phyloP scores from a whole-genome alignment of 2,888 invertebrate species.

The Melipona beecheii region DNA sequence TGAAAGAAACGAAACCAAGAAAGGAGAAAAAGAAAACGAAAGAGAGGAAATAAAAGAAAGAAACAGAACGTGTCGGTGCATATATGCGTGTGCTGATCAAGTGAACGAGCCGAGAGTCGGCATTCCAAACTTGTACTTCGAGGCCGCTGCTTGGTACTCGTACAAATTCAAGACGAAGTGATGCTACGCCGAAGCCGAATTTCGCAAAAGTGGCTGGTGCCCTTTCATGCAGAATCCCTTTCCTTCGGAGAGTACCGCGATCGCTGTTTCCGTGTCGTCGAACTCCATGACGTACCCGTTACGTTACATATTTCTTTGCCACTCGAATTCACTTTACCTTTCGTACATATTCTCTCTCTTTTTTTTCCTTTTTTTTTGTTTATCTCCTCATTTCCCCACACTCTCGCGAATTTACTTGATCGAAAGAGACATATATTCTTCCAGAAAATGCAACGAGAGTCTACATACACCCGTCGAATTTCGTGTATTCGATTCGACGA shows the following conservation, averaged over 20 bases:
- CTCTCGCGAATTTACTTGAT: neutral
- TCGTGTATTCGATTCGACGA: neutral
- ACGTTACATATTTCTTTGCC: neutral
- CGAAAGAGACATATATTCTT: neutral
- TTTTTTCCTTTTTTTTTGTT: too few species aligned
- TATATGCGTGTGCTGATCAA: slow-evolving; percentile 72
- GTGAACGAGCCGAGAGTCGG: slow-evolving; percentile 61
- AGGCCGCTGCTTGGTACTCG: slow-evolving; percentile 54
- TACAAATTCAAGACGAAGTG: slow-evolving; percentile 62
- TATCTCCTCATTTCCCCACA: neutral
- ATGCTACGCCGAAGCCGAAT: slow-evolving; percentile 69
- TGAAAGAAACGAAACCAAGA: neutral
- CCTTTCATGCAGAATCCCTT: slow-evolving; percentile 66
- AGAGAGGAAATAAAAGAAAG: neutral
- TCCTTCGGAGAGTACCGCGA: slow-evolving; percentile 62
- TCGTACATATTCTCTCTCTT: too few species aligned
- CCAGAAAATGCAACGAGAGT: neutral
- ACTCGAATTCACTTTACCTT: neutral
- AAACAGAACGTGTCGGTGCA: slow-evolving; percentile 67
- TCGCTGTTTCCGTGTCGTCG: slow-evolving; percentile 39
- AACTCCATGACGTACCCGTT: neutral
- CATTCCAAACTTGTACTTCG: slow-evolving; percentile 63
- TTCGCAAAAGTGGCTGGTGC: slow-evolving; percentile 66
- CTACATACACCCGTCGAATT: neutral
- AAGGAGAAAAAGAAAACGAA: neutral